Evolutionary conservation across 2,797 vertebrate genomes (phyloP).

Genomic region (Salmo trutta): DNA sequence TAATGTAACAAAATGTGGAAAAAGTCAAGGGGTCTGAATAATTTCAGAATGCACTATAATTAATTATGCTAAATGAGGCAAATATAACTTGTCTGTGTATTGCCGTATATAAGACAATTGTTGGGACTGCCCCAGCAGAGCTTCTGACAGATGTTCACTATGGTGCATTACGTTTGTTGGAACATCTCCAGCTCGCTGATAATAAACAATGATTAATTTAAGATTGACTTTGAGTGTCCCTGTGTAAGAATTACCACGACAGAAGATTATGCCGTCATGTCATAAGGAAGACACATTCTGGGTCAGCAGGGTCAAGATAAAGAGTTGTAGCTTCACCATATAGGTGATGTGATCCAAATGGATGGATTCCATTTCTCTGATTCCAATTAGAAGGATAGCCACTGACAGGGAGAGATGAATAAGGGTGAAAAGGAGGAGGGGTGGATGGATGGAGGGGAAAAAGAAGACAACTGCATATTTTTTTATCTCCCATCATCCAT

Average conservation of each 20-base stretch:
- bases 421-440: neutral
- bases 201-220: too few species aligned
- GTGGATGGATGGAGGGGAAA: neutral
- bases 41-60: neutral
- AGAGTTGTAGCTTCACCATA: neutral
- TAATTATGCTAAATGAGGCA: too few species aligned
- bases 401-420: neutral
- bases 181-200: too few species aligned
- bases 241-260: too few species aligned
- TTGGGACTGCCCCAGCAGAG: too few species aligned
- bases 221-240: too few species aligned
- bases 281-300: neutral
- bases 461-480: neutral
- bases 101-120: too few species aligned
- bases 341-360: neutral
- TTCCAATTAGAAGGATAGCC: neutral
- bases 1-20: too few species aligned
- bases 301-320: neutral
- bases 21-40: too few species aligned
- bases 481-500: neutral
- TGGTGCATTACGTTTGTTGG: too few species aligned
- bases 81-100: too few species aligned
- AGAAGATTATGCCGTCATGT: neutral
- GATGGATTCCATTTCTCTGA: neutral
- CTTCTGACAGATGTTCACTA: too few species aligned